Evolutionary conservation across 1,140 invertebrate species (phyloP).

Genomic region (Brachionus angularis): DNA sequence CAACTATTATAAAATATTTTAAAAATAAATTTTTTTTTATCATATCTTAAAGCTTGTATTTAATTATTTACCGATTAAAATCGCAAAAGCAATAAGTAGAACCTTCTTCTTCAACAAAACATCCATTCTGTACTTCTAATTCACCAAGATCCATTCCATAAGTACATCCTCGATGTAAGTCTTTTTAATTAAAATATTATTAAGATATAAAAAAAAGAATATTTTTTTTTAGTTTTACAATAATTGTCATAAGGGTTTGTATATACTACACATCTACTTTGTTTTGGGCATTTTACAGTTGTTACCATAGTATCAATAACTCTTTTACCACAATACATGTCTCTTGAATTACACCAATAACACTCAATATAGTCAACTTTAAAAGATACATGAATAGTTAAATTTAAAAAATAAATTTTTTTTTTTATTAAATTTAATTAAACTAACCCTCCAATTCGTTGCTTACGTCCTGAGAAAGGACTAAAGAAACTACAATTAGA

Average conservation of each 20-base stretch:
- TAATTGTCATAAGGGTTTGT: constrained; percentile 43
- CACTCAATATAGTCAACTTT: constrained; percentile 40
- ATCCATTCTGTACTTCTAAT: constrained; percentile 30
- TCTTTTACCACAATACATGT: constrained; percentile 38
- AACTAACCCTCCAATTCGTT: too few relatives aligned
- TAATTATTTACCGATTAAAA: constrained; percentile 16
- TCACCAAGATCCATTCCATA: constrained; percentile 42
- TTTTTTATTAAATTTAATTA: not conserved
- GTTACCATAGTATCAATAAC: constrained; percentile 42
- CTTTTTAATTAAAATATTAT: not conserved
- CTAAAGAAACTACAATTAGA: too few relatives aligned
- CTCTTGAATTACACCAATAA: constrained; percentile 43
- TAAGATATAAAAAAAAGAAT: not conserved
- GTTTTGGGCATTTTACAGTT: constrained; percentile 39
- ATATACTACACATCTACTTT: constrained; percentile 40
- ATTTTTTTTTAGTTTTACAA: constrained; percentile 10
- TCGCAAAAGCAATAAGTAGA: constrained; percentile 42
- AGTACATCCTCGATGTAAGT: constrained; percentile 33
- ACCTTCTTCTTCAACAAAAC: constrained; percentile 39
- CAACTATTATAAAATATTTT: constrained; percentile 7
- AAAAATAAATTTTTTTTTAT: not conserved
- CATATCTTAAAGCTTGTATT: too few relatives aligned
- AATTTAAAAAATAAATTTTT: not conserved
- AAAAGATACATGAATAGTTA: not conserved
- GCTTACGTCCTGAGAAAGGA: too few relatives aligned